A percentile compares a stretch with the other conserved stretches of the same genome.
These are phyloP conservation scores for Ephydatia muelleri DNA, from an alignment of 37 sponge, comb jelly and placozoan species.

Conservation along the genomic window DNA sequence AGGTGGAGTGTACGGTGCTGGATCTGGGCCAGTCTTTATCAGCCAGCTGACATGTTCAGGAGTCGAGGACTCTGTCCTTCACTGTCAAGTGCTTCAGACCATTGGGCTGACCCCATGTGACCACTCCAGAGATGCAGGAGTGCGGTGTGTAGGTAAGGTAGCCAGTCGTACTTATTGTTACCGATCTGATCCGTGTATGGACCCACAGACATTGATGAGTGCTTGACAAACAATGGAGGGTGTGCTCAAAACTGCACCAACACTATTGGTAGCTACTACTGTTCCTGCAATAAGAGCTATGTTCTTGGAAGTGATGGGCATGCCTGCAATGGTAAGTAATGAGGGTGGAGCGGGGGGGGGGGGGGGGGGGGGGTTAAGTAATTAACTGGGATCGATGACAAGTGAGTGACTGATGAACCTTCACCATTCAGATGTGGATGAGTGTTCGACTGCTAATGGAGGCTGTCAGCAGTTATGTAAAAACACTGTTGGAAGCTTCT, in stretches of 20 bases:
- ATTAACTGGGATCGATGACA: background rate
- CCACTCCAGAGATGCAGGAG: no score
- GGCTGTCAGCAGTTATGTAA: conserved; percentile 46
- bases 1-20: no score
- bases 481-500: conserved; percentile 34
- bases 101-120: no score
- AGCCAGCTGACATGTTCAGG: no score
- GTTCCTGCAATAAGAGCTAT: conserved; percentile 39
- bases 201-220: conserved; percentile 45
- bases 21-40: no score
- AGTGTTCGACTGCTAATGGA: conserved; percentile 35
- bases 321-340: background rate
- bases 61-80: no score
- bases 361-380: background rate
- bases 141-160: no score
- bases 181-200: no score
- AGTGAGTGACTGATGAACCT: background rate
- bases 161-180: no score
- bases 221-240: conserved; percentile 12
- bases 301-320: background rate
- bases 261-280: conserved; percentile 45
- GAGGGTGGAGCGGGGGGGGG: no score
- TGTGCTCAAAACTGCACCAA: conserved; percentile 39
- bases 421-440: conserved; percentile 30
- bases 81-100: no score